These are phyloP conservation scores for Trimorus sp. DNA, from an alignment of 2,888 invertebrate genomes.

Conservation along the genomic window DNA sequence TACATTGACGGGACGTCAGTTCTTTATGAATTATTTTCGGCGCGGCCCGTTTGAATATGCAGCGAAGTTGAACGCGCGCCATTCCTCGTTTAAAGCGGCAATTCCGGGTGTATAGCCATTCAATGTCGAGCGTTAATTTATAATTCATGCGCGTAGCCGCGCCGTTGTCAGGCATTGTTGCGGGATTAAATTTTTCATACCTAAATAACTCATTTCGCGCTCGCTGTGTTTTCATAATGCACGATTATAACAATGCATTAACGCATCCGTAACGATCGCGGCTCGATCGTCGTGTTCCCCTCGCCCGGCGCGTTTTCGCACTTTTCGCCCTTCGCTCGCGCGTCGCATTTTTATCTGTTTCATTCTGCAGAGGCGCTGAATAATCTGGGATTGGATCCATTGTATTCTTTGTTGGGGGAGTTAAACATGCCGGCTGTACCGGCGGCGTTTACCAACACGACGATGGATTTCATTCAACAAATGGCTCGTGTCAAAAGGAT, in stretches of 20 bases:
- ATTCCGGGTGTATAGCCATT: conserved; percentile 54
- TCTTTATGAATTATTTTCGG: conserved; percentile 53
- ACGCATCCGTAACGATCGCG: conserved; percentile 43
- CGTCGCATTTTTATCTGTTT: conserved; percentile 36
- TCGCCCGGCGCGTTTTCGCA: conserved; percentile 2
- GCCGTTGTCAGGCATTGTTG: conserved; percentile 45
- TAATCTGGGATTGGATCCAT: conserved; percentile 84
- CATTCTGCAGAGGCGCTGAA: conserved; percentile 84
- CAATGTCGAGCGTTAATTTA: conserved; percentile 58
- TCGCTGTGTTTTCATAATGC: conserved; percentile 49
- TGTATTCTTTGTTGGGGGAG: conserved; percentile 84
- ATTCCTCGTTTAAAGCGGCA: conserved; percentile 44
- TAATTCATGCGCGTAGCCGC: conserved; percentile 50
- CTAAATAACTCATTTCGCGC: conserved; percentile 57
- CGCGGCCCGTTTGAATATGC: conserved; percentile 43
- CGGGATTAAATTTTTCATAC: conserved; percentile 53
- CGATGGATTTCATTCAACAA: conserved; percentile 83
- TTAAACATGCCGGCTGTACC: conserved; percentile 86
- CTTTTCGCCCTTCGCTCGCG: conserved; percentile 4
- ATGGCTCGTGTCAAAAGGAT: conserved; percentile 86
- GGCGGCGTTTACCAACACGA: conserved; percentile 83
- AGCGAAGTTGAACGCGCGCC: conserved; percentile 35
- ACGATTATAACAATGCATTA: conserved; percentile 51
- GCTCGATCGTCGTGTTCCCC: conserved; percentile 5
- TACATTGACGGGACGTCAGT: conserved; percentile 30